Conservation (phyloP, 2,797 vertebrate genomes). For the Manis pentadactyla region DNA sequence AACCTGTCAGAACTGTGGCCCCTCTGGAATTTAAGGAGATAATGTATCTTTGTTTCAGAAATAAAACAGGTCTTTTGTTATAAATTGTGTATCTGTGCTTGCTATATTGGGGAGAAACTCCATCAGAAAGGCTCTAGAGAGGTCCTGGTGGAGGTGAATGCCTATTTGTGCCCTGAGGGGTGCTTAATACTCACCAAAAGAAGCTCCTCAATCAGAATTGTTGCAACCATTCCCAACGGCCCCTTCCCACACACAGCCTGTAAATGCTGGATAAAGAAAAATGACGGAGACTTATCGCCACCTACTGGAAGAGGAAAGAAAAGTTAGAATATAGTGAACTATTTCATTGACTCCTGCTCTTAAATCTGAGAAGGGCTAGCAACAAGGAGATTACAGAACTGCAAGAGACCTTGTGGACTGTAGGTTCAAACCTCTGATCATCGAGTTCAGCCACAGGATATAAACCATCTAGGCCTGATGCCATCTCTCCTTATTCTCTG, state of each 20-base stretch:
- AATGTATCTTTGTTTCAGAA: neutral
- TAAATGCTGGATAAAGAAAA: neutral
- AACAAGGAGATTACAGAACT: neutral
- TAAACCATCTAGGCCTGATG: neutral
- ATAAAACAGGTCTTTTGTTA: conserved; percentile 5
- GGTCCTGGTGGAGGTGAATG: neutral
- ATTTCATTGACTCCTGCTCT: neutral
- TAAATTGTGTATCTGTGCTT: neutral
- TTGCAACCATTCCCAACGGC: neutral
- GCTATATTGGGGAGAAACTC: neutral
- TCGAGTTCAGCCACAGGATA: neutral
- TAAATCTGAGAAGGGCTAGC: neutral
- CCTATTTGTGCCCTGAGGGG: neutral
- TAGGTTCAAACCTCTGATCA: neutral
- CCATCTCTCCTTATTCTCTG: neutral
- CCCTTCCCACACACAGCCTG: neutral
- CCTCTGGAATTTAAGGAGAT: neutral
- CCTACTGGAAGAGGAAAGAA: conserved; percentile 62
- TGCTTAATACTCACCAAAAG: neutral
- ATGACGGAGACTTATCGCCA: conserved; percentile 60
- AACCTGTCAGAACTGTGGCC: neutral
- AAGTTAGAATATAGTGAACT: neutral
- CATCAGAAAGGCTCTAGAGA: neutral
- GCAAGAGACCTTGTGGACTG: neutral
- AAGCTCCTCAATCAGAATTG: neutral